phyloP scores from a whole-genome alignment of 2,888 invertebrate species.

The Pycnomerus fuliginosus region DNA sequence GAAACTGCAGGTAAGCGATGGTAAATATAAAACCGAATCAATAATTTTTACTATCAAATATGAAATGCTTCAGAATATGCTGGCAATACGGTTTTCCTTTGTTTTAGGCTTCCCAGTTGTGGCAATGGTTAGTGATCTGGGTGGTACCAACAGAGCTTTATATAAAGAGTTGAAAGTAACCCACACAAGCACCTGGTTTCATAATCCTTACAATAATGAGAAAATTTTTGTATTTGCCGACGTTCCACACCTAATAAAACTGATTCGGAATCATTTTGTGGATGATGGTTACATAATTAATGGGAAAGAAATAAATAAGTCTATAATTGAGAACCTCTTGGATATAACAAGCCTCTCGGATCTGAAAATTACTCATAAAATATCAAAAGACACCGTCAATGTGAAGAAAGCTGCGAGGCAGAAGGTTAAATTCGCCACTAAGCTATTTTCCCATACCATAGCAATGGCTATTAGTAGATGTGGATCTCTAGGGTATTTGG shows the following conservation, averaged over 20 bases:
- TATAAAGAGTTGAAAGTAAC: slow-evolving; percentile 16
- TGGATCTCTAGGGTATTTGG: slow-evolving; percentile 1
- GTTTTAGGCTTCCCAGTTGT: slow-evolving; percentile 21
- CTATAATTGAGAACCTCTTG: slow-evolving; percentile 1
- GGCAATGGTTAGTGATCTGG: slow-evolving; percentile 26
- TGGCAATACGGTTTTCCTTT: too few relatives aligned
- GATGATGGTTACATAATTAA: slow-evolving; percentile 26
- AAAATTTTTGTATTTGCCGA: slow-evolving; percentile 29
- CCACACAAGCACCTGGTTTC: slow-evolving; percentile 12
- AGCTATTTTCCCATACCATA: slow-evolving; percentile 17
- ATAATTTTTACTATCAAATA: too few relatives aligned
- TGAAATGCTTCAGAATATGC: too few relatives aligned
- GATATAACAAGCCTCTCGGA: slow-evolving; percentile 6
- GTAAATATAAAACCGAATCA: too few relatives aligned
- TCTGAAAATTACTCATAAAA: slow-evolving; percentile 14
- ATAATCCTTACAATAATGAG: slow-evolving; percentile 17
- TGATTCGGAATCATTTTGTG: slow-evolving; percentile 30
- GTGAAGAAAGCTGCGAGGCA: slow-evolving; percentile 3
- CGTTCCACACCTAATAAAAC: slow-evolving; percentile 29
- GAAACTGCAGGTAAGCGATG: too few relatives aligned
- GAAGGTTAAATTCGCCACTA: slow-evolving; percentile 16
- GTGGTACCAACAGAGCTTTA: slow-evolving; percentile 25
- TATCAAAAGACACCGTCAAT: slow-evolving; percentile 5
- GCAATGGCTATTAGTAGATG: slow-evolving; percentile 8
- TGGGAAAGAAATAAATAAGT: slow-evolving; percentile 13